Percentiles rank a stretch among this genome's conserved stretches.
phyloP scores from a whole-genome alignment of 2,113 vertebrate genomes.

The Desmodus rotundus region DNA sequence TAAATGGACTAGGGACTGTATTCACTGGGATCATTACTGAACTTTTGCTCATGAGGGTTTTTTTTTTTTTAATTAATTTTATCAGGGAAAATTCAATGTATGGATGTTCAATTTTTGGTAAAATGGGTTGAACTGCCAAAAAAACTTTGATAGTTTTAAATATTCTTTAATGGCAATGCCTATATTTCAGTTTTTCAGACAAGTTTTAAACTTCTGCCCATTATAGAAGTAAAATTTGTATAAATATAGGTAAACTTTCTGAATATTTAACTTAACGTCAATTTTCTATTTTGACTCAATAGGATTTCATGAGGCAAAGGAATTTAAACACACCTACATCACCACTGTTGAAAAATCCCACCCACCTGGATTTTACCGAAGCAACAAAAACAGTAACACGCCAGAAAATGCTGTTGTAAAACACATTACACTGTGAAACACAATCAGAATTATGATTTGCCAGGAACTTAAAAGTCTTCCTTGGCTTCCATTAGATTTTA shows the following conservation, averaged over 20 bases:
- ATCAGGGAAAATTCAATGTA: not conserved
- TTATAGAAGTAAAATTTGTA: not conserved
- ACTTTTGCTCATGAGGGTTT: not conserved
- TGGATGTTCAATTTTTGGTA: not conserved
- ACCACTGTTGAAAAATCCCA: not conserved
- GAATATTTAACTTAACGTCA: not conserved
- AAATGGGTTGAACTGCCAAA: not conserved
- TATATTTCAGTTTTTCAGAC: not conserved
- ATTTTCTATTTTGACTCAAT: not conserved
- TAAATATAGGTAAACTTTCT: not conserved
- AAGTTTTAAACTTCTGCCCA: not conserved
- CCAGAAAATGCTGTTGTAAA: not conserved
- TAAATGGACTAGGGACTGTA: not conserved
- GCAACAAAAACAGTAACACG: not conserved
- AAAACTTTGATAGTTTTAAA: not conserved
- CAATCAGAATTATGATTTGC: not conserved
- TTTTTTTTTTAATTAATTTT: not conserved
- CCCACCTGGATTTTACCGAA: not conserved
- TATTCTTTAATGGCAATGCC: constrained; percentile 29
- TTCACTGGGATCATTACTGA: not conserved
- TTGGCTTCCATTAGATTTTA: not conserved
- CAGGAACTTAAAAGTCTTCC: not conserved
- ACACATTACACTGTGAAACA: not conserved
- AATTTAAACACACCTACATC: not conserved
- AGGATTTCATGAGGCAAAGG: not conserved